A percentile compares a stretch with the other conserved stretches of the same genome.
Conservation (phyloP, 2,113 vertebrate species). For the Melanostigma gelatinosum region DNA sequence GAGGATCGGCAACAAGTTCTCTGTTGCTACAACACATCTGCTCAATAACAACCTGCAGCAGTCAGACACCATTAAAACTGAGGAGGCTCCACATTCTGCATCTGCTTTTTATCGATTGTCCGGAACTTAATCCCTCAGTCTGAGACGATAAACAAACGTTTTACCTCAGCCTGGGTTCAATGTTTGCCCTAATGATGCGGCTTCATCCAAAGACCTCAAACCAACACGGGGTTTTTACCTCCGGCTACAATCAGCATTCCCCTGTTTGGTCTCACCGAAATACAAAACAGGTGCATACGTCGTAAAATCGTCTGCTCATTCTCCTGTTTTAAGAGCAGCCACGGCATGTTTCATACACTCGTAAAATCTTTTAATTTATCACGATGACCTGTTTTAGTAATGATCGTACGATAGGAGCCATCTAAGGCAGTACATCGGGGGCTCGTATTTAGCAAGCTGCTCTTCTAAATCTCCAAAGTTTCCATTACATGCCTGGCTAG, state of each 20-base stretch:
- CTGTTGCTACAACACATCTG: slow-evolving; percentile 67
- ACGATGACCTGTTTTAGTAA: slow-evolving; percentile 48
- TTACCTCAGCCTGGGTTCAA: slow-evolving; percentile 11
- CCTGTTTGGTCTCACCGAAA: slow-evolving; percentile 26
- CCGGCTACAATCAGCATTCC: slow-evolving; percentile 48
- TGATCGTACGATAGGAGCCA: slow-evolving; percentile 48
- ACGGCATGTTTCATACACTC: slow-evolving; percentile 22
- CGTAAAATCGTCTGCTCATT: slow-evolving; percentile 38
- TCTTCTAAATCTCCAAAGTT: slow-evolving; percentile 75
- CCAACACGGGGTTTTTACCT: slow-evolving; percentile 26
- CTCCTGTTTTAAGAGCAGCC: slow-evolving; percentile 26
- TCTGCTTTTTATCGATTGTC: slow-evolving; percentile 70
- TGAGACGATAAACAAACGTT: slow-evolving; percentile 57
- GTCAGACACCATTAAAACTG: slow-evolving; percentile 53
- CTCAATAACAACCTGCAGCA: slow-evolving; percentile 62
- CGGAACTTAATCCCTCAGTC: slow-evolving; percentile 39
- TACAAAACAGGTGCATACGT: slow-evolving; percentile 47
- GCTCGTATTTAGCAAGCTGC: slow-evolving; percentile 69
- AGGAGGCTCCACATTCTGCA: slow-evolving; percentile 55
- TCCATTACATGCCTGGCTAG: slow-evolving; percentile 77
- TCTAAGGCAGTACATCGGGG: slow-evolving; percentile 58
- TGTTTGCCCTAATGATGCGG: slow-evolving; percentile 30
- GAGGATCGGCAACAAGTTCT: slow-evolving; percentile 25
- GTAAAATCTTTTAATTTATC: slow-evolving; percentile 59
- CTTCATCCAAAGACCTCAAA: slow-evolving; percentile 28